Base-by-base conservation (phyloP, 2,797 vertebrate genomes). In the Leuciscus waleckii region DNA sequence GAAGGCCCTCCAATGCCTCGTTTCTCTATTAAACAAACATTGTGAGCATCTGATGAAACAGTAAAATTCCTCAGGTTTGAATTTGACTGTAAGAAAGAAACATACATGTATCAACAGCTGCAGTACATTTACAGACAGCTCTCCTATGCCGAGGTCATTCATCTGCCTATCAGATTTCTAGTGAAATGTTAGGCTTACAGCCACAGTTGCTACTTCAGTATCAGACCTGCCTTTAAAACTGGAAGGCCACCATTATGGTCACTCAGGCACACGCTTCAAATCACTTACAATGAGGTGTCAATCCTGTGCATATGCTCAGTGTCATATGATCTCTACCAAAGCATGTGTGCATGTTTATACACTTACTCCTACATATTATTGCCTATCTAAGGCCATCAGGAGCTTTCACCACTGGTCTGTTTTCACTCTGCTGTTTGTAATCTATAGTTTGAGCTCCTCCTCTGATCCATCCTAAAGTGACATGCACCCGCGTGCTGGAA, bases 261-360 rank as follows among this genome's bases (percentile, higher is more conserved):
- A 74, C 70, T 74, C 26, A 63, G 86, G 65, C 80, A 73, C 83
- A 88, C 82, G 68, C 78, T 63, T 35, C 65, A 74, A 86, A 82
- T 81, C 71, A 86, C 84, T 77, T 75, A 82, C 39, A 87, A 85
- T 85, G 87, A 87, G 85, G 79, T 84, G 83, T 86, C 78, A 81
- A 83, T 84, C 83, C 85, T 54, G n/a, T 80, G 83, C 49, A 16
- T n/a, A 56, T 49, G 51, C 84, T 37, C 35, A 13, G 19, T 87
- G 84, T 87, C 73, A 86, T 67, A 43, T 21, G 85, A 84, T 67
- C 77, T 61, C 3, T 16, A 35, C n/a, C 17, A 23, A 80, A 68
- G 35, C 75, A 76, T 76, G 37, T 29, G 79, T 65, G 69, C 51
- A 63, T 65, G 84, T 79, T 84, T 63, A 81, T 81, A 74, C 70